phyloP scores from a whole-genome alignment of 1,140 invertebrate species.

The Probaryconus sp. region DNA sequence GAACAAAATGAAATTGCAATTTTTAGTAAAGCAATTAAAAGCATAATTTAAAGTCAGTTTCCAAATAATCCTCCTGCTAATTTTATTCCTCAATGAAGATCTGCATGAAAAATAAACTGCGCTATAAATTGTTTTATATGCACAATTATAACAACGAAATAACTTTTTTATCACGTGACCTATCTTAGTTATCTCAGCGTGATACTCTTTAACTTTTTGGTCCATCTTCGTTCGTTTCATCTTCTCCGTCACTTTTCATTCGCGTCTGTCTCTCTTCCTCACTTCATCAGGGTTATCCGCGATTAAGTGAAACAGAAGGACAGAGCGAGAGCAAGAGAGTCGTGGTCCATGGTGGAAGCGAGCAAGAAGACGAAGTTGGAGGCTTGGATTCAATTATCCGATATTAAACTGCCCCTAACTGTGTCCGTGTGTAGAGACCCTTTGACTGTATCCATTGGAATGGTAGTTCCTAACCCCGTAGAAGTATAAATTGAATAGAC shows the following conservation, averaged over 20 bases:
- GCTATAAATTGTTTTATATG: no score
- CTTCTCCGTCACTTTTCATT: constrained; percentile 6
- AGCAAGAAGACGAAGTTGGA: constrained; percentile 59
- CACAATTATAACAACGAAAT: no score
- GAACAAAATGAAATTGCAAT: no score
- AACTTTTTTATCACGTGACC: constrained; percentile 14
- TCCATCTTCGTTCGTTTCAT: constrained; percentile 10
- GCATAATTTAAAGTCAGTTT: no score
- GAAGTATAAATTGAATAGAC: constrained; percentile 78
- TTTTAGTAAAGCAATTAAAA: no score
- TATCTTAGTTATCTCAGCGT: constrained; percentile 5
- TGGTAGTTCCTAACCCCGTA: constrained; percentile 69
- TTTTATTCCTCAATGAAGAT: no score
- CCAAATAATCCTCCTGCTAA: no score
- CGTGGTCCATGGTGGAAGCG: constrained; percentile 21
- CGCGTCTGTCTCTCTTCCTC: constrained; percentile 37
- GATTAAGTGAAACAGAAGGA: constrained; percentile 33
- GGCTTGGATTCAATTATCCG: constrained; percentile 78
- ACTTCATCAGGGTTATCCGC: constrained; percentile 34
- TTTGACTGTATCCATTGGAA: constrained; percentile 72
- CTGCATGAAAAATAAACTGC: no score
- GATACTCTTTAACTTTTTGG: constrained; percentile 15
- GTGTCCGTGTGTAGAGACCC: constrained; percentile 72
- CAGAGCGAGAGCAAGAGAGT: constrained; percentile 6
- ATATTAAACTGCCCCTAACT: constrained; percentile 78